These are phyloP conservation scores for Myopa tessellatipennis DNA, from an alignment of 2,888 invertebrate genomes.

Conservation along the genomic window DNA sequence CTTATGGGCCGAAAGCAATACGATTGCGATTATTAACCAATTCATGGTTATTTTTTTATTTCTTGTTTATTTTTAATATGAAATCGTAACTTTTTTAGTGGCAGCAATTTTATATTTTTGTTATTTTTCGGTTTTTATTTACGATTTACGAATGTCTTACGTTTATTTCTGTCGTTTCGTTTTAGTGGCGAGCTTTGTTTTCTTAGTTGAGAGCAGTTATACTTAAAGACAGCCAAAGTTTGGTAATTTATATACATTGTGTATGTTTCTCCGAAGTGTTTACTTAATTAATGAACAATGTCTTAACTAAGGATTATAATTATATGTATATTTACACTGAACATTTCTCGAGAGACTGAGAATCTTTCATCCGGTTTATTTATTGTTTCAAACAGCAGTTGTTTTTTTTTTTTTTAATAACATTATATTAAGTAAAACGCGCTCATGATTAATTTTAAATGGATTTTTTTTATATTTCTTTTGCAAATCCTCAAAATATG, in stretches of 20 bases:
- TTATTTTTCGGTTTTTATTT: neutral
- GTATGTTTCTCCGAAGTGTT: neutral
- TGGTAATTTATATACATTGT: neutral
- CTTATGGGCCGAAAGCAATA: constrained; percentile 65
- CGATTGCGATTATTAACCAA: constrained; percentile 66
- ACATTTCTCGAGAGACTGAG: neutral
- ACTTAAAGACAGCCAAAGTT: neutral
- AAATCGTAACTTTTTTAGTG: neutral
- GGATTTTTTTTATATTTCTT: neutral
- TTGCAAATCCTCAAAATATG: neutral
- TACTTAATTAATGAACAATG: neutral
- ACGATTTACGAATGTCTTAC: neutral
- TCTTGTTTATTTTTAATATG: neutral
- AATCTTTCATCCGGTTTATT: neutral
- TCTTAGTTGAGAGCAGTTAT: constrained; percentile 3
- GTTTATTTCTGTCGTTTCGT: constrained; percentile 1
- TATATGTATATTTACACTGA: constrained; percentile 10
- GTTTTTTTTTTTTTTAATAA: neutral
- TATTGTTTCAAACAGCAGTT: neutral
- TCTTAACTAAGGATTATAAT: neutral
- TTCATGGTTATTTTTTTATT: constrained; percentile 58
- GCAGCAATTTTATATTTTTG: neutral
- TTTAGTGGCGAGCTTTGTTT: neutral
- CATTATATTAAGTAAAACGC: neutral
- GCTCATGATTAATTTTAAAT: neutral